A percentile compares a stretch with the other conserved stretches of the same genome.
Conservation (phyloP, 1,140 invertebrate species). For the Melitaea cinxia region DNA sequence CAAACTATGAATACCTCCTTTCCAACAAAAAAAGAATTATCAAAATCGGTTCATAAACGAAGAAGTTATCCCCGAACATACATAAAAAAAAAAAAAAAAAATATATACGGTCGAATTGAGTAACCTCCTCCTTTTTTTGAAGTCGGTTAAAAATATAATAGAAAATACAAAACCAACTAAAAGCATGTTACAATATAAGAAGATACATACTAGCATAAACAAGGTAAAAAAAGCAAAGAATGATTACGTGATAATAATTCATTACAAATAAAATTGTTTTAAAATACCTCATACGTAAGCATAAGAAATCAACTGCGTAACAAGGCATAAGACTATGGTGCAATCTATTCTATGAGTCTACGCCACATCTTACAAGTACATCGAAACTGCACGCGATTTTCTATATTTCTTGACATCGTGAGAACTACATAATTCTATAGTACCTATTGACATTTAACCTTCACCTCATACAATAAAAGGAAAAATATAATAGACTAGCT, state of each 20-base stretch:
- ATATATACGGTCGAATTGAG: too few relatives aligned
- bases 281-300: background rate
- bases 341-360: slow-evolving; percentile 11
- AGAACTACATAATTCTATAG: background rate
- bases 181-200: too few relatives aligned
- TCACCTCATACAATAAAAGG: slow-evolving; percentile 10
- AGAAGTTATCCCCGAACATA: too few relatives aligned
- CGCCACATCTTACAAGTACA: slow-evolving; percentile 9
- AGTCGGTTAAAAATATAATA: too few relatives aligned
- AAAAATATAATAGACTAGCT: too few relatives aligned
- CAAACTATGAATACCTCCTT: too few relatives aligned
- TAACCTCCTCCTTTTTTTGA: too few relatives aligned
- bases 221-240: background rate
- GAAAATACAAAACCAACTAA: too few relatives aligned
- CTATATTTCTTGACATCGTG: slow-evolving; percentile 6
- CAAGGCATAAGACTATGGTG: slow-evolving; percentile 18
- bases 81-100: too few relatives aligned
- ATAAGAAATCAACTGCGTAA: slow-evolving; percentile 9
- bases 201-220: background rate
- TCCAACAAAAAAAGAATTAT: too few relatives aligned
- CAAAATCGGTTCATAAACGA: too few relatives aligned
- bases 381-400: slow-evolving; percentile 20
- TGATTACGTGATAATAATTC: background rate
- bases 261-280: background rate
- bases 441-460: slow-evolving; percentile 8